Percentiles rank a stretch among this genome's conserved stretches.
phyloP scores from a whole-genome alignment of 2,113 vertebrate species.

The Machaerirhynchus nigripectus region DNA sequence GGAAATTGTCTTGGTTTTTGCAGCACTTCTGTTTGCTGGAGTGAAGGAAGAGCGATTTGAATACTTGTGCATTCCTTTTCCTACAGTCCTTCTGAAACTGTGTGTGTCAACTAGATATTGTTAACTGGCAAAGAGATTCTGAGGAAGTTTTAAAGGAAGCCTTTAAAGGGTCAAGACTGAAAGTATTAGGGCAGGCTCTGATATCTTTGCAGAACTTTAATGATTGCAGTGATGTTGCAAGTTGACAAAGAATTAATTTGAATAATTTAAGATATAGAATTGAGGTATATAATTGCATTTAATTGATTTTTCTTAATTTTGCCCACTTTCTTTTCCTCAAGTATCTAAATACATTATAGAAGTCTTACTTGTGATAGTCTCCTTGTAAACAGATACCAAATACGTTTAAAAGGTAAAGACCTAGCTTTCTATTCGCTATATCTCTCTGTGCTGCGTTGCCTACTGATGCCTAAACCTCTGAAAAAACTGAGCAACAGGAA shows the following conservation, averaged over 20 bases:
- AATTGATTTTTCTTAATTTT: neutral
- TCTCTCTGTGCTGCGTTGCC: neutral
- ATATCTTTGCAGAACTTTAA: neutral
- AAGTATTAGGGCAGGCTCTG: neutral
- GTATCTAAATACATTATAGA: neutral
- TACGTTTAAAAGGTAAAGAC: neutral
- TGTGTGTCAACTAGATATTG: neutral
- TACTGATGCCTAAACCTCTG: neutral
- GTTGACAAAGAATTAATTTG: neutral
- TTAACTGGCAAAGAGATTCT: neutral
- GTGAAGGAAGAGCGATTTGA: neutral
- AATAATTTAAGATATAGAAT: neutral
- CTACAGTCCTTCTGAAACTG: neutral
- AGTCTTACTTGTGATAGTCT: neutral
- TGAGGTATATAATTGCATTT: neutral
- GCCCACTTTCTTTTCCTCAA: neutral
- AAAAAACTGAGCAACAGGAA: neutral
- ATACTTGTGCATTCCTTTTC: neutral
- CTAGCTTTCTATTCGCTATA: neutral
- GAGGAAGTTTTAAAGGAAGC: neutral
- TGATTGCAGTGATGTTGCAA: neutral
- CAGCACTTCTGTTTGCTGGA: neutral
- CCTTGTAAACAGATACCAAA: neutral
- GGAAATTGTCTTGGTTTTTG: neutral
- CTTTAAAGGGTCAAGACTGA: neutral